A percentile compares a stretch with the other conserved stretches of the same genome.
Evolutionary conservation across 2,797 vertebrate species (phyloP).

Genomic region (Trachops cirrhosus): DNA sequence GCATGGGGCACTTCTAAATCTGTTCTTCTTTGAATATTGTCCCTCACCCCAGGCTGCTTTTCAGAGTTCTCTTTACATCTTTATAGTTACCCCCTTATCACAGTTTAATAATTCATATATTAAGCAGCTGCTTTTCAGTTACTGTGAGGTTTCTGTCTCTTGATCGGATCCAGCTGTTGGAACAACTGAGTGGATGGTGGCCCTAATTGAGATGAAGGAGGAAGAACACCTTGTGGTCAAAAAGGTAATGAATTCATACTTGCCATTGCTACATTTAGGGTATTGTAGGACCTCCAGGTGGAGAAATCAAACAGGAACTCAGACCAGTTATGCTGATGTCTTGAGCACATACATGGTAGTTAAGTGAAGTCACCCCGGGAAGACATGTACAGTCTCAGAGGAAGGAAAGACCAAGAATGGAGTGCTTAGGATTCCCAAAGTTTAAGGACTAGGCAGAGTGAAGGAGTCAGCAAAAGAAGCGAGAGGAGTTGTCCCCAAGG

Average conservation of each 20-base stretch:
- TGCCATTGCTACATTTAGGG: not conserved
- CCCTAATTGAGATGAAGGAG: not conserved
- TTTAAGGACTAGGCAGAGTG: not conserved
- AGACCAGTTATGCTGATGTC: not conserved
- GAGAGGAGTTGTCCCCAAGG: accelerated
- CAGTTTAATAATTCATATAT: not conserved
- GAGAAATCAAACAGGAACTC: not conserved
- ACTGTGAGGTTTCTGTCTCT: not conserved
- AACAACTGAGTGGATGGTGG: not conserved
- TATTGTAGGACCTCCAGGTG: not conserved
- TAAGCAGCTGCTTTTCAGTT: not conserved
- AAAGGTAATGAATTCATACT: not conserved
- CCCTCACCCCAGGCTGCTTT: not conserved
- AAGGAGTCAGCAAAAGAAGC: not conserved
- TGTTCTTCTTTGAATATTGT: not conserved
- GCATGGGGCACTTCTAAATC: not conserved
- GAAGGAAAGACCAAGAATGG: not conserved
- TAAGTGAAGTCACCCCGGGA: not conserved
- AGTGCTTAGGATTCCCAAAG: not conserved
- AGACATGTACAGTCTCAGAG: not conserved
- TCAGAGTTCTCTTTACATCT: not conserved
- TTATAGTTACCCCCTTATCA: not conserved
- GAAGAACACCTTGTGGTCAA: not conserved
- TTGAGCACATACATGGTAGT: not conserved
- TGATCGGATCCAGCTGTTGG: not conserved